Conservation (phyloP, 1,140 invertebrate genomes). For the Zaprionus gabonicus region DNA sequence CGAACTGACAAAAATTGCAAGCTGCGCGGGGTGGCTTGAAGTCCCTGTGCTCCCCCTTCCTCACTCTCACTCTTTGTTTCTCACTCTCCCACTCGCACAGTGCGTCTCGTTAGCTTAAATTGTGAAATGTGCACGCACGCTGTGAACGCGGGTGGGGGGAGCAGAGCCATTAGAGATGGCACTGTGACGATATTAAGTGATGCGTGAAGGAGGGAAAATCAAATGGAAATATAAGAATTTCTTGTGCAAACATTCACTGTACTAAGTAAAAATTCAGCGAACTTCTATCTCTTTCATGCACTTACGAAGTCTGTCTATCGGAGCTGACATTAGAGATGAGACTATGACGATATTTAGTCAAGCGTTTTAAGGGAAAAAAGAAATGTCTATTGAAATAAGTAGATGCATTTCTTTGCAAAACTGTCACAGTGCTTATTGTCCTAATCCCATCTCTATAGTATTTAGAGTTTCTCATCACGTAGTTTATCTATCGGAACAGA, state of each 20-base stretch:
- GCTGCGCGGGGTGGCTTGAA: constrained; percentile 11
- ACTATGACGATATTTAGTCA: constrained; percentile 6
- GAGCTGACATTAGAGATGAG: constrained; percentile 14
- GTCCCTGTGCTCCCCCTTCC: background rate
- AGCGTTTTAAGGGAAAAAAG: no score
- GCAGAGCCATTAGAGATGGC: constrained; percentile 17
- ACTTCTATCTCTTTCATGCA: background rate
- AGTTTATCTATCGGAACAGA: no score
- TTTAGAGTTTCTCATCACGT: no score
- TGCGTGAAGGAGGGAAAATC: background rate
- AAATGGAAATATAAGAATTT: background rate
- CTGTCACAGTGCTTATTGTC: no score
- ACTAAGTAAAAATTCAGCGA: background rate
- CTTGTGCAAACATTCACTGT: background rate
- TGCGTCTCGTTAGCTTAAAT: constrained; percentile 72
- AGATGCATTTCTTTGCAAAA: no score
- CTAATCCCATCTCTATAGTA: no score
- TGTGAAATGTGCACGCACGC: constrained; percentile 77
- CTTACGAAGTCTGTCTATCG: background rate
- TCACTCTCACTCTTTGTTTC: background rate
- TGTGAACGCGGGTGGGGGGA: constrained; percentile 27
- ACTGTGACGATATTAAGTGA: constrained; percentile 7
- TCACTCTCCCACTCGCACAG: background rate
- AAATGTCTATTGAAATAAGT: no score
- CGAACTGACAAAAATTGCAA: constrained; percentile 55